A percentile compares a stretch with the other conserved stretches of the same genome.
Conservation (phyloP, 2,888 invertebrate genomes). For the Epiblema foenella region DNA sequence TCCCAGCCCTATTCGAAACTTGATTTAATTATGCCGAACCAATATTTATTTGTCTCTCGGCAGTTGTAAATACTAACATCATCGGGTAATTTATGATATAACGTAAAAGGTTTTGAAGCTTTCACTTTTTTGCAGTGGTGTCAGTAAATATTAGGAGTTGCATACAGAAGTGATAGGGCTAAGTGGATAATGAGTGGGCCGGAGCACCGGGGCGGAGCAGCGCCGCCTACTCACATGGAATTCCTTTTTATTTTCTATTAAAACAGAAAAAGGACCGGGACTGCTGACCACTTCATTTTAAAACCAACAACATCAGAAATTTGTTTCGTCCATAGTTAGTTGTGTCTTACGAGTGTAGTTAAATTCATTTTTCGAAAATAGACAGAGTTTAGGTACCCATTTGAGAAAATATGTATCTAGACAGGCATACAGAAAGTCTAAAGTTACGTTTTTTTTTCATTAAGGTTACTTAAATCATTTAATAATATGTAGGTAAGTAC, state of each 20-base stretch:
- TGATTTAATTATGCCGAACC: slow-evolving; percentile 17
- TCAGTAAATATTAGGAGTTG: slow-evolving; percentile 54
- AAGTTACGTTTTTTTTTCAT: no score
- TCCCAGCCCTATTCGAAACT: slow-evolving; percentile 16
- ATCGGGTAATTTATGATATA: background rate
- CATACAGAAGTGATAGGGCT: slow-evolving; percentile 80
- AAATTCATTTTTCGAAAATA: background rate
- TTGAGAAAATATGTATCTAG: background rate
- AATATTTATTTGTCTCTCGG: slow-evolving; percentile 26
- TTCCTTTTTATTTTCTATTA: slow-evolving; percentile 62
- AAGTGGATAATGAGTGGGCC: slow-evolving; percentile 81
- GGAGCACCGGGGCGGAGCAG: slow-evolving; percentile 69
- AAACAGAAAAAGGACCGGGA: slow-evolving; percentile 36
- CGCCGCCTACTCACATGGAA: slow-evolving; percentile 68
- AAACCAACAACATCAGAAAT: slow-evolving; percentile 33
- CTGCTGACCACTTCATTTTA: slow-evolving; percentile 45
- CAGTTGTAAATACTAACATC: slow-evolving; percentile 4
- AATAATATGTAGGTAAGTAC: no score
- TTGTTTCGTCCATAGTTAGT: background rate
- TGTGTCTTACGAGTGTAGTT: background rate
- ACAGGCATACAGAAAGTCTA: no score
- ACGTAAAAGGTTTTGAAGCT: background rate
- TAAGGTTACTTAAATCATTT: no score
- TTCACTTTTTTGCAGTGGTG: slow-evolving; percentile 6
- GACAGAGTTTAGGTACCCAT: background rate